Conservation (phyloP, 2,797 vertebrate genomes). For the Sus cebifrons region DNA sequence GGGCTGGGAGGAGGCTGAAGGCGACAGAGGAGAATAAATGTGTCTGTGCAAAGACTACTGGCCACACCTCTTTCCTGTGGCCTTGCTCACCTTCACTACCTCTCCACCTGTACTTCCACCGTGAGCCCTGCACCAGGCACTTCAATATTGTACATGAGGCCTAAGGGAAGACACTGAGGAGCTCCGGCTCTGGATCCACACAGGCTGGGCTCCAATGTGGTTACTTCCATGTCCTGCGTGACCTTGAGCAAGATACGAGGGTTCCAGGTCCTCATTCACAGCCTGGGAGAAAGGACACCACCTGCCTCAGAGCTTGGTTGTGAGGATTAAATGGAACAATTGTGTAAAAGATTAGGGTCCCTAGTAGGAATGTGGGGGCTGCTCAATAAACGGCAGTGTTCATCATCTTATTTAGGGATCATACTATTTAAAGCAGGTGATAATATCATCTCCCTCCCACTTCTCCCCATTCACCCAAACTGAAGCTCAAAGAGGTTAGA, state of each 20-base stretch:
- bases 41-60: background rate
- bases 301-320: background rate
- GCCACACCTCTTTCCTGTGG: accelerated
- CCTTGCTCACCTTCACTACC: background rate
- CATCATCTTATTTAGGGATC: background rate
- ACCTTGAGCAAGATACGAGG: background rate
- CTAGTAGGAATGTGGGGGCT: background rate
- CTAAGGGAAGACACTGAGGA: background rate
- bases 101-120: background rate
- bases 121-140: accelerated
- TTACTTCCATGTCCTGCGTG: background rate
- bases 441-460: background rate
- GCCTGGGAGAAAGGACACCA: background rate
- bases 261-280: background rate
- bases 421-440: background rate
- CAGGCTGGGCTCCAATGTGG: background rate
- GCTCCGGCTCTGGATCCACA: background rate
- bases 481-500: background rate
- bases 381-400: no score
- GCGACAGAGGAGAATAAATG: background rate
- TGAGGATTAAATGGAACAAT: background rate
- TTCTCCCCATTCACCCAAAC: background rate
- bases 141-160: background rate
- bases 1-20: background rate
- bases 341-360: background rate